Evolutionary conservation across 2,888 invertebrate species (phyloP).

Genomic region (Margaritifera margaritifera): DNA sequence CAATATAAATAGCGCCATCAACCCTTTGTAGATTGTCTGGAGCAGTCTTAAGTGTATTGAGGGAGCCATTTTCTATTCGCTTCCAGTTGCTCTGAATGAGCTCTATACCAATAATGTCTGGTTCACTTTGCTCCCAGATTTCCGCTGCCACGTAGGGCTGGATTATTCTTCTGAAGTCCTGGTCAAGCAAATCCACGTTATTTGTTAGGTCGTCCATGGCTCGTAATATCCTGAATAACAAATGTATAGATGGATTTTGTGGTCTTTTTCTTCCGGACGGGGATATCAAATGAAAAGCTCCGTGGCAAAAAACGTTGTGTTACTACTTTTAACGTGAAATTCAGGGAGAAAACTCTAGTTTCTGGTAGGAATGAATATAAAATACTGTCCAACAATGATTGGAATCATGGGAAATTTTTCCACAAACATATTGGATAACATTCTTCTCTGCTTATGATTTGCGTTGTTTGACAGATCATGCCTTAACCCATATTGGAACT

Average conservation of each 20-base stretch:
- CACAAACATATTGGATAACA: too few species aligned
- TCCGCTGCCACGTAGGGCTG: constrained; percentile 13
- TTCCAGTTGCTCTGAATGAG: background rate
- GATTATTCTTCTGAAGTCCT: constrained; percentile 6
- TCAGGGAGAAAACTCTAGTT: too few species aligned
- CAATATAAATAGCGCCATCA: constrained; percentile 39
- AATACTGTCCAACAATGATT: too few species aligned
- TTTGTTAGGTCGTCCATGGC: constrained; percentile 28
- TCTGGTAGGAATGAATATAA: too few species aligned
- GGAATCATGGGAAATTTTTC: too few species aligned
- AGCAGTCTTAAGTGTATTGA: constrained; percentile 7
- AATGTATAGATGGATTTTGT: background rate
- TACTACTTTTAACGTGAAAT: too few species aligned
- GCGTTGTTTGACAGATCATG: too few species aligned
- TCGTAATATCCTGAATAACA: constrained; percentile 26
- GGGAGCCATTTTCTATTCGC: background rate
- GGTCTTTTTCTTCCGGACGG: background rate
- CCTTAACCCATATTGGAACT: too few species aligned
- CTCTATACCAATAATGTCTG: constrained; percentile 17
- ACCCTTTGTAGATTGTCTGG: constrained; percentile 16
- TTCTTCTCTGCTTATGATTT: too few species aligned
- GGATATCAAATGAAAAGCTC: background rate
- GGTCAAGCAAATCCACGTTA: background rate
- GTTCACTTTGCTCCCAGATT: constrained; percentile 16
- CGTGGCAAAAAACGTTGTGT: too few species aligned